A percentile compares a stretch with the other conserved stretches of the same genome.
phyloP scores from a whole-genome alignment of 2,888 invertebrate genomes.

The Odontothrips loti region DNA sequence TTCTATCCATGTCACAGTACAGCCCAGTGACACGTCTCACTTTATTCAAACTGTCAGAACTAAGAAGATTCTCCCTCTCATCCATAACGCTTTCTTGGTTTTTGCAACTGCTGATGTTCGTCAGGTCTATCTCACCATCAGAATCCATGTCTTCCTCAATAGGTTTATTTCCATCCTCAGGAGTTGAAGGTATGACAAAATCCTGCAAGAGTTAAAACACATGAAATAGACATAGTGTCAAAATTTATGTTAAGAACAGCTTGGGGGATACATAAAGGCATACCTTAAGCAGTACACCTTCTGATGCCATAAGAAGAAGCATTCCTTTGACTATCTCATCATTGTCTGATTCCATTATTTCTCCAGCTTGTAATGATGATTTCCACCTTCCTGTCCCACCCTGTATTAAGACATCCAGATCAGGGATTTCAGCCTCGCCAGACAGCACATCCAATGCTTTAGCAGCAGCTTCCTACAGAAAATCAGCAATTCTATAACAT shows the following conservation, averaged over 20 bases:
- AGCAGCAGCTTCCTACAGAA: background rate
- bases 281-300: background rate
- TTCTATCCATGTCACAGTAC: background rate
- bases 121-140: background rate
- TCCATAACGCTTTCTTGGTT: background rate
- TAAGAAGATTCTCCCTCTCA: background rate
- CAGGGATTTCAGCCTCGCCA: background rate
- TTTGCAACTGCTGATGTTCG: background rate
- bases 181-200: background rate
- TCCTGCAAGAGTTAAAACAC: background rate
- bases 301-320: background rate
- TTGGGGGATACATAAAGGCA: no score
- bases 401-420: background rate
- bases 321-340: background rate
- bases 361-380: background rate
- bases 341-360: background rate
- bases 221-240: background rate
- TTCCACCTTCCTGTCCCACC: background rate
- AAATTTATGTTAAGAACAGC: background rate
- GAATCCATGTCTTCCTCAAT: background rate
- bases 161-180: background rate
- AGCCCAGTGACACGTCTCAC: background rate
- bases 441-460: background rate
- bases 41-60: background rate
- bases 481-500: background rate